Evolutionary conservation across 2,113 vertebrate species (phyloP).

Genomic region (Potamarius usumacintae): DNA sequence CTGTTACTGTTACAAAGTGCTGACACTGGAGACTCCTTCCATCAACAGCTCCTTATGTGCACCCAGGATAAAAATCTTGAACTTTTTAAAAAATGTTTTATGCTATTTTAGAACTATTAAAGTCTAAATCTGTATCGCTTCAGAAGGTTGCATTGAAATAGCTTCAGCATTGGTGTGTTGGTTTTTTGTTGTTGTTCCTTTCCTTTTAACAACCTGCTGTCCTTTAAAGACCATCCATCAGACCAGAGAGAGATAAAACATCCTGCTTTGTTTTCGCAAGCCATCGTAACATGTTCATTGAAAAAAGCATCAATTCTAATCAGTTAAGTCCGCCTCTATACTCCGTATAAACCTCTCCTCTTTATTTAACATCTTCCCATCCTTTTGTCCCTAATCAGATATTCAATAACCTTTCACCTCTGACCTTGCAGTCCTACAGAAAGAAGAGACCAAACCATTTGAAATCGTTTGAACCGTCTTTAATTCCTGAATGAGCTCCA

Average conservation of each 20-base stretch:
- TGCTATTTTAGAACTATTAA: not conserved
- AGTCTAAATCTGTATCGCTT: no score
- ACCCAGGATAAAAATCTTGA: not conserved
- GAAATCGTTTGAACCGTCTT: conserved; percentile 49
- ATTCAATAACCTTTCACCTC: conserved; percentile 39
- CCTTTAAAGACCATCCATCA: no score
- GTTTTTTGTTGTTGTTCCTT: not conserved
- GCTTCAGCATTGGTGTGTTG: not conserved
- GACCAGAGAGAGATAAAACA: not conserved
- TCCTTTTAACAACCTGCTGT: not conserved
- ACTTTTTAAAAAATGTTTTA: not conserved
- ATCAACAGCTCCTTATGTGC: not conserved
- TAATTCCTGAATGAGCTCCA: conserved; percentile 52
- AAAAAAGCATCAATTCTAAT: conserved; percentile 12
- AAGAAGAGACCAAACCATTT: conserved; percentile 40
- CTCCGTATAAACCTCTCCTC: not conserved
- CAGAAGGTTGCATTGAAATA: not conserved
- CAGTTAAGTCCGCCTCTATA: not conserved
- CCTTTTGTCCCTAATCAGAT: conserved; percentile 33
- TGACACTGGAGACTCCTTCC: not conserved
- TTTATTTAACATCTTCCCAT: not conserved
- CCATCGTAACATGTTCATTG: not conserved
- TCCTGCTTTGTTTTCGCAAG: not conserved
- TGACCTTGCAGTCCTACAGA: conserved; percentile 33
- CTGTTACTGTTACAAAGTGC: not conserved